A percentile compares a stretch with the other conserved stretches of the same genome.
Evolutionary conservation across 2,888 invertebrate genomes (phyloP).

Genomic region (Drosophila rellima): DNA sequence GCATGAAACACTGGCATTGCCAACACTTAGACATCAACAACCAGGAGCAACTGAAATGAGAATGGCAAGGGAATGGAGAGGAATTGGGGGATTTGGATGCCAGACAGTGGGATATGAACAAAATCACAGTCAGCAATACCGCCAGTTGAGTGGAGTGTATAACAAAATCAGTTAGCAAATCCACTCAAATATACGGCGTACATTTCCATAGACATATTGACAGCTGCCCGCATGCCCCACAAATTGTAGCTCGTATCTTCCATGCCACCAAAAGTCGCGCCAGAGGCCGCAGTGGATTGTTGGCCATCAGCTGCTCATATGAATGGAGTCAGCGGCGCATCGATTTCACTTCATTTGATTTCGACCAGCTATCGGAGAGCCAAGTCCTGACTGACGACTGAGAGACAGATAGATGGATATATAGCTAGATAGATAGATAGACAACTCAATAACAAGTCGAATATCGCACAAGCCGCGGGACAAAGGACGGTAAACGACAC

Average conservation of each 20-base stretch:
- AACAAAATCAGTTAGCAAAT: conserved; percentile 82
- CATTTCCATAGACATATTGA: conserved; percentile 82
- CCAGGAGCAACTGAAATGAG: conserved; percentile 19
- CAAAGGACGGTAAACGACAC: conserved; percentile 41
- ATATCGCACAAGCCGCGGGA: conserved; percentile 57
- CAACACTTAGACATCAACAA: conserved; percentile 52
- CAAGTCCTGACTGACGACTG: conserved; percentile 36
- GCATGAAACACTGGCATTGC: conserved; percentile 64
- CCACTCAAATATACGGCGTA: conserved; percentile 76
- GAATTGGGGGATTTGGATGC: conserved; percentile 14
- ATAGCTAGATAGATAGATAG: conserved; percentile 47
- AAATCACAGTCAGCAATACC: conserved; percentile 68
- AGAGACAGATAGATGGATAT: conserved; percentile 16
- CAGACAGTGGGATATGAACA: conserved; percentile 32
- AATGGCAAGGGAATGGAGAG: neutral
- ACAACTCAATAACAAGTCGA: conserved; percentile 74
- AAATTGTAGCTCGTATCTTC: conserved; percentile 12
- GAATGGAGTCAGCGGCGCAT: conserved; percentile 77
- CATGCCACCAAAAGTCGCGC: conserved; percentile 32
- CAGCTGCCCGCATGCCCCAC: conserved; percentile 75
- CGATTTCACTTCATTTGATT: conserved; percentile 82
- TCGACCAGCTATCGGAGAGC: conserved; percentile 56
- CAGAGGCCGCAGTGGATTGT: conserved; percentile 39
- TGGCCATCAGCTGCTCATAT: conserved; percentile 68
- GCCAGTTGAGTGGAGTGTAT: conserved; percentile 58